Base-by-base conservation (phyloP, 2,888 invertebrate species). In the Amblyjoppa proteus region DNA sequence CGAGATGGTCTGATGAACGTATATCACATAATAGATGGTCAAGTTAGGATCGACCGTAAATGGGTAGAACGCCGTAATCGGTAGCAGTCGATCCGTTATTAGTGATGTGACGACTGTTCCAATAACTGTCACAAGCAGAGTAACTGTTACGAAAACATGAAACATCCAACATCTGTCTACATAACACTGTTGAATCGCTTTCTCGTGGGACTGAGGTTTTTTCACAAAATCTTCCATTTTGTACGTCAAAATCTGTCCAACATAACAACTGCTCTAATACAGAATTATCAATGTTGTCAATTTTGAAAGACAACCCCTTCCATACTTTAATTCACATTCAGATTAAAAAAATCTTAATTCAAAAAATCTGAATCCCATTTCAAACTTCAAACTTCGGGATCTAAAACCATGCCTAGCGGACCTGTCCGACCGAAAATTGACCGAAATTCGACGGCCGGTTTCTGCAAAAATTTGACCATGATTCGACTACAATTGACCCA, bases 131-230 rank as follows among this genome's bases (percentile, higher is more conserved):
- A 13, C 45, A 28, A 0, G 25, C 13, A 31, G 87, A 88, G 5
- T 74, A 7, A 83, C 9, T 7, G 81, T 70, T 3, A 83, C 53
- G 1, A 41, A 11, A 1, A 87, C 9, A 38, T 89, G 87, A 1
- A 87, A 11, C 0, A 38, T 0, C 41, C 78, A 38, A 56, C 71
- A 83, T 45, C 82, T 82, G 3, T 81, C 61, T 1, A 88, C 53
- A 28, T 89, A 89, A 20, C 79, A 70, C 58, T 89, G 81, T 1
- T 88, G 51, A 13, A 88, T 61, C 25, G 41, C 13, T 38, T 73
- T 58, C 3, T 89, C 87, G 13, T 64, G 4, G 0, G 75, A 4
- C 7, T 25, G 74, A 2, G 77, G 66, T 34, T 34, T 45, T 25
- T 69, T 78, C 34, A 81, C 31, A 28, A 74, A 81, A 2, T 51